Conservation (phyloP, 2,797 vertebrate genomes). For the Danio albolineatus region DNA sequence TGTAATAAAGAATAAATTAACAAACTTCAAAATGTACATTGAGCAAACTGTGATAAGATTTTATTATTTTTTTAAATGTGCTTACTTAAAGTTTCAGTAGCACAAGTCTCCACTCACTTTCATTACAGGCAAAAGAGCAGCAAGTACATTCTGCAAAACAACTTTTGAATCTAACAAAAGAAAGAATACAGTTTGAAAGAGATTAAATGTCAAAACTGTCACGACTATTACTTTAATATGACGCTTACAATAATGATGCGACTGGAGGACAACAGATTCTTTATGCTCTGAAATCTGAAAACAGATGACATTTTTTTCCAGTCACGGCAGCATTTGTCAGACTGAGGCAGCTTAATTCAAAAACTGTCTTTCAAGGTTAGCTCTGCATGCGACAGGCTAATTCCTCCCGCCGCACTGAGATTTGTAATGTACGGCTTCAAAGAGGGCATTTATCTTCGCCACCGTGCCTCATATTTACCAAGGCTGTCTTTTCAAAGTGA, state of each 20-base stretch:
- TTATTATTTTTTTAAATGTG: background rate
- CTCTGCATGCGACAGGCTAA: slow-evolving; percentile 54
- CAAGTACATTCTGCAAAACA: background rate
- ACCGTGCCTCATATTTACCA: slow-evolving; percentile 59
- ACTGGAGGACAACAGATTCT: slow-evolving; percentile 44
- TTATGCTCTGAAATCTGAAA: slow-evolving; percentile 28
- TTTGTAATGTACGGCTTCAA: slow-evolving; percentile 63
- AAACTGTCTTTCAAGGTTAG: slow-evolving; percentile 62
- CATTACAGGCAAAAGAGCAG: background rate
- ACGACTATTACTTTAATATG: slow-evolving; percentile 59
- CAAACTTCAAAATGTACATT: no score
- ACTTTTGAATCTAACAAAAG: background rate
- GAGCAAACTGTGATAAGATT: no score
- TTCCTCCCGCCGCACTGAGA: slow-evolving; percentile 52
- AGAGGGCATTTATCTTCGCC: slow-evolving; percentile 60
- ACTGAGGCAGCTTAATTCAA: slow-evolving; percentile 20
- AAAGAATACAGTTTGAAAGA: background rate
- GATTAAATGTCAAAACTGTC: background rate
- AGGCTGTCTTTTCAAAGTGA: slow-evolving; percentile 30
- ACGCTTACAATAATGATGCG: slow-evolving; percentile 49
- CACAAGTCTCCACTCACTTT: background rate
- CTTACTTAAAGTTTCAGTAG: background rate
- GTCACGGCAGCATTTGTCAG: slow-evolving; percentile 20
- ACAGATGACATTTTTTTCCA: background rate
- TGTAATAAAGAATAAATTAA: no score